Base-by-base conservation (phyloP, 2,113 vertebrate genomes). In the Triplophysa tibetana region DNA sequence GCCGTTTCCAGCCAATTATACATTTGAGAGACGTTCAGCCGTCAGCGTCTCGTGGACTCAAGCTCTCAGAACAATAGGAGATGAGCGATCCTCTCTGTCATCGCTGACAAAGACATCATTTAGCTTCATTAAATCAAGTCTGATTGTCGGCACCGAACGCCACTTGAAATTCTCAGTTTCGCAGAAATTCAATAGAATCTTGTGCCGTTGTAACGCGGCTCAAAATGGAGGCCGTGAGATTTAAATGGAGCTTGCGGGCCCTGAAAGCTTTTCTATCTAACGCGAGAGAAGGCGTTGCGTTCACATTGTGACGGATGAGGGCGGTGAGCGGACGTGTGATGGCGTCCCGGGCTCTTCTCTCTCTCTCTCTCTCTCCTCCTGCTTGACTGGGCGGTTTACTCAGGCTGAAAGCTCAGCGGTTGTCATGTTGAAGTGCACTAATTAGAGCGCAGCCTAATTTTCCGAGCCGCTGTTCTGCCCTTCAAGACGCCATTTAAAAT, bases 401-500 rank as follows among this genome's bases (percentile, higher is more conserved):
- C 94, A 94, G 91, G 93, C 96, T 97, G 94, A 96, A 98, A 95
- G 90, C 83, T 84, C 92, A 91, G 89, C 91, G 89, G 94, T 95
- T 96, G 96, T 97, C 95, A 95, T 92, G 91, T 95, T 95, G 92
- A 94, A 94, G 93, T 92, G 92, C 91, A 94, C 96, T 99, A 97
- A 98, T 95, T 98, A 96, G 95, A 93, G 93, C 93, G 92, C 91
- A 92, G 93, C 94, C 95, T 97, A 97, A 97, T 98, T 98, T 96
- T 93, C 93, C 93, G 94, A 93, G 95, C 95, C 94, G 94, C 91
- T 95, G 95, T 94, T 88, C 92, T 97, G 93, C 94, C 93, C 94
- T 97, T 97, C 97, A 96, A 95, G 96, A 94, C 92, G 94, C 93
- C 92, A 97, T 97, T 98, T 97, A 95, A 95, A 96, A 97, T 97